Base-by-base conservation (phyloP, 1,140 invertebrate species). In the Aphelinus certus region DNA sequence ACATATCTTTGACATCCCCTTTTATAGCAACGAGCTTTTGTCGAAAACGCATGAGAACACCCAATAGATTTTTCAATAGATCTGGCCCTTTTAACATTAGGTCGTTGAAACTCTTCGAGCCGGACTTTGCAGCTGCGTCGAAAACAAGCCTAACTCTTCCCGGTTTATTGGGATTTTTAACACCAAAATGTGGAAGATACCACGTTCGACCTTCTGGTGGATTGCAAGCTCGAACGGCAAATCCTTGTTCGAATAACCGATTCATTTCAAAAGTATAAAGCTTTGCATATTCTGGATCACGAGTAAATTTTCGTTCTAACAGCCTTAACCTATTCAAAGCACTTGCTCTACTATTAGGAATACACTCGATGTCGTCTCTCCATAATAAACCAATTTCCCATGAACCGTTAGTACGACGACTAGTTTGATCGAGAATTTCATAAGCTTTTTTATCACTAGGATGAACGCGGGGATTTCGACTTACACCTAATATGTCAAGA, bases 321-420 rank as follows among this genome's bases (percentile, higher is more conserved):
- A 74, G 42, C 60, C n/a, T 1, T 5, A 73, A 9, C 42, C 72
- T 26, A 47, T 67, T 67, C 47, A 53, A 6, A 3, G 65, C 72
- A 3, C 3, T 62, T 47, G n/a, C n/a, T 47, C 64, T 49, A 58
- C 56, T 76, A 10, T 73, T 57, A 3, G 73, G 69, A 7, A 77
- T 48, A 4, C 53, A 3, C 42, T 56, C 60, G 3, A 42, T 3
- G 7, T 70, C 65, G 2, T 62, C 47, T 46, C 49, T 71, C 76
- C 76, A 76, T 1, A 76, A 45, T 3, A 78, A 51, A 2, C 75
- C 69, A 6, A 73, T 76, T 60, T 78, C 70, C 73, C 73, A 78
- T 4, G 10, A 9, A 0, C 55, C 53, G 2, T 42, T 48, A 7
- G 51, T 42, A 6, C 48, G 9, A 10, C 26, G 45, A 26, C 45